Conservation (phyloP, 2,888 invertebrate genomes). For the Cataglyphis albicans region DNA sequence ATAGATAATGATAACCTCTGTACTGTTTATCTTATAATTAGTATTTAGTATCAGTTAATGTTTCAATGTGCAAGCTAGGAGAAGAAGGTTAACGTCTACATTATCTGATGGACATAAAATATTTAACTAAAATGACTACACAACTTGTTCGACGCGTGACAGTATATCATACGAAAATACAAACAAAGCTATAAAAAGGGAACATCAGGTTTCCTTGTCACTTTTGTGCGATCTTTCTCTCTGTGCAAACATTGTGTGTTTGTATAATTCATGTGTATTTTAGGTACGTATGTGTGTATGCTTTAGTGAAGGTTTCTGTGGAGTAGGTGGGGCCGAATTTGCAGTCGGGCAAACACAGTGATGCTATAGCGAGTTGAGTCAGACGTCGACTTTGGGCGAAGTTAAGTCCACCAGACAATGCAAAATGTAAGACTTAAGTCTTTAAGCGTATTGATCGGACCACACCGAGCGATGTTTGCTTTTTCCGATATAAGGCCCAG, state of each 20-base stretch:
- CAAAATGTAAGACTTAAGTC: constrained; percentile 63
- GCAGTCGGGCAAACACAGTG: constrained; percentile 52
- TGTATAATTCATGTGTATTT: not conserved
- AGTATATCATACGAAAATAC: not conserved
- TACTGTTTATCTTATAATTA: not conserved
- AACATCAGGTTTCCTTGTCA: constrained; percentile 1
- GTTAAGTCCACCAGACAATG: constrained; percentile 59
- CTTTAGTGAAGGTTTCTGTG: constrained; percentile 25
- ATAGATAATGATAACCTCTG: not conserved
- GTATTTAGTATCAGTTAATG: not conserved
- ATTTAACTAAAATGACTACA: not conserved
- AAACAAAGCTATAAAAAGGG: not conserved
- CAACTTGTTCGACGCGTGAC: not conserved
- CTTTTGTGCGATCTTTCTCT: not conserved
- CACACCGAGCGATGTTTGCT: constrained; percentile 45
- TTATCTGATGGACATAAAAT: not conserved
- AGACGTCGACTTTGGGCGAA: constrained; percentile 52
- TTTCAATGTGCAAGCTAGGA: not conserved
- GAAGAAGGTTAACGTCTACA: not conserved
- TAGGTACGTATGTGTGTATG: constrained; percentile 5
- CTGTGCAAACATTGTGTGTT: not conserved
- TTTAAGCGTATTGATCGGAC: constrained; percentile 59
- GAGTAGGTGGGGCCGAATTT: constrained; percentile 46
- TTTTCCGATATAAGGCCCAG: constrained; percentile 12
- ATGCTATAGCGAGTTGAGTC: constrained; percentile 44